phyloP scores from a whole-genome alignment of 2,888 invertebrate species.

The Andrena dorsata region DNA sequence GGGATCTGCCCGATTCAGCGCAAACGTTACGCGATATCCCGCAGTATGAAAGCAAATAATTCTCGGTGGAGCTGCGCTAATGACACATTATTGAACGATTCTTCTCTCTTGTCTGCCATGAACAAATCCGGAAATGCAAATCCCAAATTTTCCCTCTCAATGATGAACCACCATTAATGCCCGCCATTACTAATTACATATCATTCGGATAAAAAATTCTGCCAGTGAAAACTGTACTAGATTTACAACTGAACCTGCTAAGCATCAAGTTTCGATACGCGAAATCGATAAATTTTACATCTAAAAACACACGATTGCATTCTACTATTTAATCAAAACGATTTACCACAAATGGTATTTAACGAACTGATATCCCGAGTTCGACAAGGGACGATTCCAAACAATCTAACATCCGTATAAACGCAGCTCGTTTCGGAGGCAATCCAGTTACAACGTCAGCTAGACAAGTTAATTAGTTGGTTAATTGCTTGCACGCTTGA shows the following conservation, averaged over 20 bases:
- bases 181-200: too few relatives aligned
- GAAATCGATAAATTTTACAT: too few relatives aligned
- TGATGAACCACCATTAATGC: too few relatives aligned
- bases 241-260: too few relatives aligned
- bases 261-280: too few relatives aligned
- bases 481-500: neutral
- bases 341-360: too few relatives aligned
- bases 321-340: neutral
- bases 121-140: neutral
- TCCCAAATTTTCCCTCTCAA: neutral
- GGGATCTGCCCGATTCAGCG: conserved; percentile 1
- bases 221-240: too few relatives aligned
- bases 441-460: conserved; percentile 10
- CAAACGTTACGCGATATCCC: conserved; percentile 29
- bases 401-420: too few relatives aligned
- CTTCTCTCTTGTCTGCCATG: neutral
- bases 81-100: conserved; percentile 36
- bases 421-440: neutral
- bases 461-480: neutral
- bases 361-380: too few relatives aligned
- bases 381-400: too few relatives aligned
- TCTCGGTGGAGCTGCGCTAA: conserved; percentile 34
- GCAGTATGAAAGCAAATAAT: conserved; percentile 45
- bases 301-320: too few relatives aligned
- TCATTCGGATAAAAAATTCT: too few relatives aligned